These are phyloP conservation scores for Neotoma lepida DNA, from an alignment of 2,113 vertebrate species.

Conservation along the genomic window DNA sequence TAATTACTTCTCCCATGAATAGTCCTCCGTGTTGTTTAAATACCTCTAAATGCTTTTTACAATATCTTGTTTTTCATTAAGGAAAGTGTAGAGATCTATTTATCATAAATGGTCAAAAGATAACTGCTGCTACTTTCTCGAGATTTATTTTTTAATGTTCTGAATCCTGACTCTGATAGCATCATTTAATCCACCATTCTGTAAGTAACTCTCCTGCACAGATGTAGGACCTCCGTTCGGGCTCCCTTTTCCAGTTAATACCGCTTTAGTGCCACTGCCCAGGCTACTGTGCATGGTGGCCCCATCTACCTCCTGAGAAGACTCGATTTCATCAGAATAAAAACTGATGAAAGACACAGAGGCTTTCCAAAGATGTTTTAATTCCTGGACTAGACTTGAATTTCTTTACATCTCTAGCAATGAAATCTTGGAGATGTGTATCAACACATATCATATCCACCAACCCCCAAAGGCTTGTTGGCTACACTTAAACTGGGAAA, in stretches of 20 bases:
- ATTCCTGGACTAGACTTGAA: slow-evolving; percentile 51
- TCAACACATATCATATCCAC: neutral
- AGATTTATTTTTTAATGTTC: neutral
- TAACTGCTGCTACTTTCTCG: neutral
- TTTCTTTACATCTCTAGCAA: slow-evolving; percentile 50
- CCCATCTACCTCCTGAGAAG: neutral
- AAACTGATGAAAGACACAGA: slow-evolving; percentile 65
- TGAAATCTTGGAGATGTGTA: neutral
- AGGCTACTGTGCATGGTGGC: fast-evolving
- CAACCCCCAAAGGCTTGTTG: slow-evolving; percentile 1
- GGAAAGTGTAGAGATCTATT: neutral
- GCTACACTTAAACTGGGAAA: slow-evolving; percentile 28
- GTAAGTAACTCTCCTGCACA: neutral
- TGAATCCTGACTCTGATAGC: neutral
- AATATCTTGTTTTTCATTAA: neutral
- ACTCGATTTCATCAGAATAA: slow-evolving; percentile 42
- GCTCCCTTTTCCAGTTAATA: neutral
- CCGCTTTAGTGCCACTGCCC: neutral
- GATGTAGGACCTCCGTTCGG: neutral
- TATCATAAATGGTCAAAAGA: neutral
- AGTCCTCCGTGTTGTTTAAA: neutral
- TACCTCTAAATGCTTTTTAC: neutral
- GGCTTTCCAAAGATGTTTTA: slow-evolving; percentile 2
- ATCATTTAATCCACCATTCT: neutral
- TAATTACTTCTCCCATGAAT: neutral